Evolutionary conservation across 1,140 invertebrate genomes (phyloP), one percentile per base, ranked within the genome.

Genomic region (Nasonia vitripennis): DNA sequence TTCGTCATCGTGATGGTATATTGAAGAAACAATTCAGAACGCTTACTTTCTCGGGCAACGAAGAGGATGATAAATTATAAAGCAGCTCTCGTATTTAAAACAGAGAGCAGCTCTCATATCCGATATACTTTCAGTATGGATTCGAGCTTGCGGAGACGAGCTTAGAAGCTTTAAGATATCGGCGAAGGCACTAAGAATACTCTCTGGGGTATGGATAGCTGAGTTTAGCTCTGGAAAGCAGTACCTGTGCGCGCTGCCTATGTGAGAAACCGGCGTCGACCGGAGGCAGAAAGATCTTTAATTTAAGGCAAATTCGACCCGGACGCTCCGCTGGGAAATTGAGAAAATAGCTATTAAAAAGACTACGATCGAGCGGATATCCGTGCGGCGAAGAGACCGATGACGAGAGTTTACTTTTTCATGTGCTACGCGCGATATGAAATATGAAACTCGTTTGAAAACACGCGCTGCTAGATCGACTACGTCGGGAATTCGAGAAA

Each of bases 21-120:
- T 81, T 23, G n/a, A n/a, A 55, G 10, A 82, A 55, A 82, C 23
- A 74, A 82, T 82, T 82, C 48, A 55, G 9, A 20, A 74, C 12
- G 45, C 5, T 37, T 10, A 3, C 1, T 11, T 31, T 3, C 62
- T 10, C 34, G 27, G 31, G n/a, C 6, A 71, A 81, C 31, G 34
- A 20, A 45, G 2, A 37, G 41, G 9, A 6, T 77, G 68, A 74
- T 79, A 62, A 79, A 84, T 84, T 79, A 79, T 79, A 55, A 79
- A 84, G 37, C 74, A 67, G 31, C 62, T 75, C 7, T 12, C 73
- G 62, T 41, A 83, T 67, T 74, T 62, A n/a, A 77, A 77, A 67
- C 41, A 62, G 23, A 62, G 62, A 74, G 67, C 20, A 62, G 48
- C 81, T 77, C 20, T 74, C 67, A 34, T 74, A 17, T 37, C 37